A percentile compares a stretch with the other conserved stretches of the same genome.
phyloP scores from a whole-genome alignment of 2,797 vertebrate genomes.

The Delichon dasypus region DNA sequence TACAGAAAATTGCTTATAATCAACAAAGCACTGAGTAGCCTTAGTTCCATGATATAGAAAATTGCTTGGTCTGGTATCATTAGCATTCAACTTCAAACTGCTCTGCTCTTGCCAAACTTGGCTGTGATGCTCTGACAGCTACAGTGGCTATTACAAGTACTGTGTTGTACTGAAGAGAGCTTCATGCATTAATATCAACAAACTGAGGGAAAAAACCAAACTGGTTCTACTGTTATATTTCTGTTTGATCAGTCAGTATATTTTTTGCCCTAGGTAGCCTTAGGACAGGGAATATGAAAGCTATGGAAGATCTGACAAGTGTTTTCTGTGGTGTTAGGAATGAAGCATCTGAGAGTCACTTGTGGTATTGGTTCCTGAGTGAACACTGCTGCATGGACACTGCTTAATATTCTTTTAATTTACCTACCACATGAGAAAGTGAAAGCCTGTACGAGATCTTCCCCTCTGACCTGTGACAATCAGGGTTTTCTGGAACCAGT shows the following conservation, averaged over 20 bases:
- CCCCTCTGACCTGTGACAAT: not conserved
- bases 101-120: not conserved
- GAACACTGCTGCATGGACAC: not conserved
- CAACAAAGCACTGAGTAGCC: not conserved
- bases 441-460: not conserved
- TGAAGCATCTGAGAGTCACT: not conserved
- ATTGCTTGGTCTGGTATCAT: not conserved
- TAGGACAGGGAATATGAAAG: not conserved
- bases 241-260: not conserved
- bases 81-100: not conserved
- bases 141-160: not conserved
- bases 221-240: not conserved
- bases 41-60: not conserved
- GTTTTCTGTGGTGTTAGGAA: not conserved
- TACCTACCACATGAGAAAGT: not conserved
- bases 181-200: not conserved
- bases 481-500: not conserved
- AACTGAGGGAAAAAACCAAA: not conserved
- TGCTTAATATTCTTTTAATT: not conserved
- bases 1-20: not conserved
- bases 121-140: not conserved
- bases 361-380: not conserved
- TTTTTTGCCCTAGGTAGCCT: not conserved
- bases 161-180: not conserved
- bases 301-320: not conserved